Evolutionary conservation across 2,113 vertebrate species (phyloP).

Genomic region (Todiramphus chloris): DNA sequence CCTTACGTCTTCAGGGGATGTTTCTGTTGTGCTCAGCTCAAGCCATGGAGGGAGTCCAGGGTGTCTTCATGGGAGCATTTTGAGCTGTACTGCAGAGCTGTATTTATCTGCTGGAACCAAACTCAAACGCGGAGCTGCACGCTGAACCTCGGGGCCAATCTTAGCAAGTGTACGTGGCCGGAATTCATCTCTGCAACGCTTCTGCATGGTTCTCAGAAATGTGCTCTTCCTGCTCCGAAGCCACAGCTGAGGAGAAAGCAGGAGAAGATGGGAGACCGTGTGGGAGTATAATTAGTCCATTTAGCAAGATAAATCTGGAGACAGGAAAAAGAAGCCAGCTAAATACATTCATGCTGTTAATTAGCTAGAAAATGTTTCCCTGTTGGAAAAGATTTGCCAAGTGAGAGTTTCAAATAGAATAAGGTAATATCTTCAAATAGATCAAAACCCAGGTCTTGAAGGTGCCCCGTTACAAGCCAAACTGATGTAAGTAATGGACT

Average conservation of each 20-base stretch:
- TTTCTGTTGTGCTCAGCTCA: background rate
- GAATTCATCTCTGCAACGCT: background rate
- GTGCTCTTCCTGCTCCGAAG: background rate
- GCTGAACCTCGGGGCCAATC: rapidly evolving
- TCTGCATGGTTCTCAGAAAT: background rate
- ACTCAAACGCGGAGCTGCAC: background rate
- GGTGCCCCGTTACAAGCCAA: background rate
- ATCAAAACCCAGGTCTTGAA: background rate
- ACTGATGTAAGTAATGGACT: background rate
- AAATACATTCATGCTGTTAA: background rate
- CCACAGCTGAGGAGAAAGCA: background rate
- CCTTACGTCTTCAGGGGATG: background rate
- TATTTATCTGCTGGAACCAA: background rate
- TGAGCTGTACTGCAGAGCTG: background rate
- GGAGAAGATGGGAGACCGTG: background rate
- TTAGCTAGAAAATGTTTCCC: background rate
- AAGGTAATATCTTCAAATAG: background rate
- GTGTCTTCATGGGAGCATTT: background rate
- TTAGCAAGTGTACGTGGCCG: rapidly evolving
- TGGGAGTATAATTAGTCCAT: constrained; percentile 18
- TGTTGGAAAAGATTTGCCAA: background rate
- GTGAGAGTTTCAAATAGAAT: background rate
- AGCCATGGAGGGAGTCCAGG: rapidly evolving
- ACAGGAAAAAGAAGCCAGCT: background rate
- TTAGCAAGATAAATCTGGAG: constrained; percentile 17